These are phyloP conservation scores for Ara ararauna DNA, from an alignment of 2,797 vertebrate genomes.

Conservation along the genomic window DNA sequence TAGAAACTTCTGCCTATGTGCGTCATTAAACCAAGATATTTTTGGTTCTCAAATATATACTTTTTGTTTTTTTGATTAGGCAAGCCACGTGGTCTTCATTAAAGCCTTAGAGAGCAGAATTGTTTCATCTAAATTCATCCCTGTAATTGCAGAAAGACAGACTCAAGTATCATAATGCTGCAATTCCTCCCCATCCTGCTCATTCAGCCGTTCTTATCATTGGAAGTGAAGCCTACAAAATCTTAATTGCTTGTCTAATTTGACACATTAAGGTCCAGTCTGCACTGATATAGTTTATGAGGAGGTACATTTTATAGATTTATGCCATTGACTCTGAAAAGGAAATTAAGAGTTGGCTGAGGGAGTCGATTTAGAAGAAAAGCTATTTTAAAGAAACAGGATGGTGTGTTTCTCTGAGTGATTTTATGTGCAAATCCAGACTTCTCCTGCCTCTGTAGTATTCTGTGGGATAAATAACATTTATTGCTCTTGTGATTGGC, in stretches of 20 bases:
- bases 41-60: slow-evolving; percentile 43
- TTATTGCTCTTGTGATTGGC: not conserved
- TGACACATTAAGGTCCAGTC: not conserved
- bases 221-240: not conserved
- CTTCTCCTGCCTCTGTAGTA: not conserved
- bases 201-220: not conserved
- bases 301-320: not conserved
- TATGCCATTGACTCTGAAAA: not conserved
- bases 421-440: not conserved
- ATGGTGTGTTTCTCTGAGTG: not conserved
- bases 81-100: slow-evolving; percentile 55
- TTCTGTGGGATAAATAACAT: not conserved
- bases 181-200: not conserved
- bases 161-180: not conserved
- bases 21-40: slow-evolving; percentile 56
- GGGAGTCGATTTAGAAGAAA: not conserved
- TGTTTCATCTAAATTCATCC: slow-evolving; percentile 31
- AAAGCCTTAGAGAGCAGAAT: slow-evolving; percentile 28
- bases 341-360: not conserved
- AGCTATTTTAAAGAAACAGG: not conserved
- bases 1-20: slow-evolving; percentile 38
- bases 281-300: not conserved
- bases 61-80: slow-evolving; percentile 54
- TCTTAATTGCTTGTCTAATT: not conserved
- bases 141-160: slow-evolving; percentile 37